Conservation (phyloP, 2,113 vertebrate genomes). For the Anoplopoma fimbria region DNA sequence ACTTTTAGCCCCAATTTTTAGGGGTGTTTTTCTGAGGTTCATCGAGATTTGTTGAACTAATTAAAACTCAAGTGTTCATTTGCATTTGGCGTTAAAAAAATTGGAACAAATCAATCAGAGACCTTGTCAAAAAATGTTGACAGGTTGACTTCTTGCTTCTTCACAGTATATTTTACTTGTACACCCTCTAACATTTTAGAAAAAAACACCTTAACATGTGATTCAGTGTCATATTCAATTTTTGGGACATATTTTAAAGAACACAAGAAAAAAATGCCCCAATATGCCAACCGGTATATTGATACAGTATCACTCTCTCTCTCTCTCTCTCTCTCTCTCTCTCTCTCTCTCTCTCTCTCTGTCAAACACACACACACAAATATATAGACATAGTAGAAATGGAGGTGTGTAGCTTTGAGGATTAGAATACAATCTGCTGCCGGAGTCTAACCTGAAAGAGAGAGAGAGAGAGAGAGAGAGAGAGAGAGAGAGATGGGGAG, state of each 20-base stretch:
- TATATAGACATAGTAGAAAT: not conserved
- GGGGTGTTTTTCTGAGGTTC: not conserved
- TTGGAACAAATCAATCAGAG: not conserved
- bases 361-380: not conserved
- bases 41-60: not conserved
- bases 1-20: not conserved
- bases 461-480: too few relatives aligned
- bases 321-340: too few relatives aligned
- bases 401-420: conserved; percentile 63
- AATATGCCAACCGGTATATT: too few relatives aligned
- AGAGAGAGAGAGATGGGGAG: too few relatives aligned
- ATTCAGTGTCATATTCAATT: not conserved
- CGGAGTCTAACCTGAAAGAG: conserved; percentile 43
- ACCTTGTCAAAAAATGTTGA: not conserved
- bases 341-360: too few relatives aligned
- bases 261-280: not conserved
- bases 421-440: conserved; percentile 68
- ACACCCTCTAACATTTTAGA: too few relatives aligned
- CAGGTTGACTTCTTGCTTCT: too few relatives aligned
- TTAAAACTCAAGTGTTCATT: not conserved
- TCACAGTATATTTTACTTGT: too few relatives aligned
- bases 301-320: too few relatives aligned
- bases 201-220: not conserved
- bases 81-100: not conserved
- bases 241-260: not conserved